phyloP scores from a whole-genome alignment of 92 coral and sea anemone genomes.

The Palythoa heliodiscus region DNA sequence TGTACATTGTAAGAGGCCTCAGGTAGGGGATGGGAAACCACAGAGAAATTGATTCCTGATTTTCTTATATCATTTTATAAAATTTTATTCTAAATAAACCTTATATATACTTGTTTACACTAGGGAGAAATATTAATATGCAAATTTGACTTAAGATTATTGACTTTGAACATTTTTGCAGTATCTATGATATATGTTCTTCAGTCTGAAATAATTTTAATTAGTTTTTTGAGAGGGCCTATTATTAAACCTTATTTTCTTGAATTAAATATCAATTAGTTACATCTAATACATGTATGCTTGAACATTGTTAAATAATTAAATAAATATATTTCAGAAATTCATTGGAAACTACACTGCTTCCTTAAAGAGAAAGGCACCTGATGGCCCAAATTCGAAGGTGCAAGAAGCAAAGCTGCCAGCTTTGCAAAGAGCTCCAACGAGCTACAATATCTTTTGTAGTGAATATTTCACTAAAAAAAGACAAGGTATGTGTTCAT shows the following conservation, averaged over 20 bases:
- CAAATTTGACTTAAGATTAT: background rate
- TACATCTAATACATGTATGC: no score
- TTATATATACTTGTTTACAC: background rate
- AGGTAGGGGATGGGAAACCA: no score
- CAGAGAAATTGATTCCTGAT: no score
- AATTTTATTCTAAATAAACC: no score
- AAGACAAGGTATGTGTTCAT: constrained; percentile 1
- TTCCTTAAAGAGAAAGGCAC: constrained; percentile 8
- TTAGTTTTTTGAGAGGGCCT: no score
- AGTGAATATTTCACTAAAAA: background rate
- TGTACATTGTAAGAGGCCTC: no score
- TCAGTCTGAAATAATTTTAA: no score
- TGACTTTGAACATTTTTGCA: background rate
- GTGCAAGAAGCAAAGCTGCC: background rate
- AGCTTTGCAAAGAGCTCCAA: constrained; percentile 5
- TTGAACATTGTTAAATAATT: no score
- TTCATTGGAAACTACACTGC: background rate
- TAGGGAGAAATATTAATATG: background rate
- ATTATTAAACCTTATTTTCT: no score
- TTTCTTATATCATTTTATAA: no score
- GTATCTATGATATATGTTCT: background rate
- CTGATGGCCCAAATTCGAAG: background rate
- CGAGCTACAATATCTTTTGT: background rate
- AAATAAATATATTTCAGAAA: no score
- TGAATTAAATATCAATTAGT: no score